A percentile compares a stretch with the other conserved stretches of the same genome.
Conservation (phyloP, 2,113 vertebrate species). For the Gambusia holbrooki region DNA sequence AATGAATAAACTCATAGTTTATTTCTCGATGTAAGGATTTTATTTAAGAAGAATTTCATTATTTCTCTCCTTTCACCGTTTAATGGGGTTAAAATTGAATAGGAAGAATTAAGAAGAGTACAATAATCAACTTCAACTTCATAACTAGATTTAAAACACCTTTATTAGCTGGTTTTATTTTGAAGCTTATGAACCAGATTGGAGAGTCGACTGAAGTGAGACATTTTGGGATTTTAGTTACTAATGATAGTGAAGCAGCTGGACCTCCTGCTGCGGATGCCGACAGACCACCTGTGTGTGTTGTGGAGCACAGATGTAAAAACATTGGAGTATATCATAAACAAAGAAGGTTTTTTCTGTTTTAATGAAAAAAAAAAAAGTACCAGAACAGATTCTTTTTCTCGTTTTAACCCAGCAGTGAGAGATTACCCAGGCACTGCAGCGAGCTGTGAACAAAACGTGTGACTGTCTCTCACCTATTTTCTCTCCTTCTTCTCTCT, state of each 20-base stretch:
- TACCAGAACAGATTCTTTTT: constrained; percentile 10
- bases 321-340: neutral
- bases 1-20: no score
- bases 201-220: constrained; percentile 37
- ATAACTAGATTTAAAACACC: neutral
- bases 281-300: neutral
- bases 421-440: constrained; percentile 28
- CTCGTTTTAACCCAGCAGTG: constrained; percentile 15
- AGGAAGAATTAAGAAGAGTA: neutral
- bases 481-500: constrained; percentile 52
- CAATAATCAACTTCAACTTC: neutral
- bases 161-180: constrained; percentile 17
- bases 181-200: constrained; percentile 27
- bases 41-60: no score
- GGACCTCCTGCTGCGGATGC: constrained; percentile 1
- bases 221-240: constrained; percentile 34
- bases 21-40: no score
- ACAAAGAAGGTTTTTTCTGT: neutral
- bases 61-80: no score
- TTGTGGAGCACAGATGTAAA: neutral
- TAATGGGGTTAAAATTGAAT: neutral
- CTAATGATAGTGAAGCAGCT: constrained; percentile 31
- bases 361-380: constrained; percentile 3
- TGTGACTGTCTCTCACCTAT: constrained; percentile 72
- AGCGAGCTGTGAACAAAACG: constrained; percentile 61